These are phyloP conservation scores for Tiaroga cobitis DNA, from an alignment of 2,797 vertebrate species.

Conservation along the genomic window DNA sequence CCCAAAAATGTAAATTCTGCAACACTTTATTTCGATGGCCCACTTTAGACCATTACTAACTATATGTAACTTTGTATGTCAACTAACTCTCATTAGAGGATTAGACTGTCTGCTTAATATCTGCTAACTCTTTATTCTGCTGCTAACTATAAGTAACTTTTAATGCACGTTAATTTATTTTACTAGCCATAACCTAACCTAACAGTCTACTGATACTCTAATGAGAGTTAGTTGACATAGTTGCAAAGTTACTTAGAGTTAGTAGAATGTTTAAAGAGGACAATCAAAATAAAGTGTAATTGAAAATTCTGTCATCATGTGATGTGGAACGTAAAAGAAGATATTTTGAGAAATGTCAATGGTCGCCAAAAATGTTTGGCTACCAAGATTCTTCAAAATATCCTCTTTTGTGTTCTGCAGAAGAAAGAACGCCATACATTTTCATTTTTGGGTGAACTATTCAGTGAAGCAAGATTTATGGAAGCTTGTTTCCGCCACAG, in stretches of 20 bases:
- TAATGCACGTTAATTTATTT: too few species aligned
- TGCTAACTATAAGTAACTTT: too few species aligned
- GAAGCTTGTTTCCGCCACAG: too few species aligned
- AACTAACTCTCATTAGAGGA: neutral
- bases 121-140: neutral
- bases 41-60: neutral
- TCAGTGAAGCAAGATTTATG: too few species aligned
- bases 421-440: neutral
- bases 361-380: neutral
- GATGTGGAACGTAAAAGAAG: neutral
- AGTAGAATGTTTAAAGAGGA: neutral
- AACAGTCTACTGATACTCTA: too few species aligned
- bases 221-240: neutral
- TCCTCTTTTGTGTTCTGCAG: neutral
- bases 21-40: neutral
- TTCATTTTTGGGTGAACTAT: neutral
- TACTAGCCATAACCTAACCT: too few species aligned
- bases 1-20: neutral
- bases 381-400: neutral
- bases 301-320: neutral
- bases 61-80: neutral
- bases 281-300: neutral
- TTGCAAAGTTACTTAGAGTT: neutral
- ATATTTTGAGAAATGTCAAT: neutral
- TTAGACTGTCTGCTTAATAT: neutral